A percentile compares a stretch with the other conserved stretches of the same genome.
Conservation (phyloP, 2,797 vertebrate species). For the Catharus ustulatus region DNA sequence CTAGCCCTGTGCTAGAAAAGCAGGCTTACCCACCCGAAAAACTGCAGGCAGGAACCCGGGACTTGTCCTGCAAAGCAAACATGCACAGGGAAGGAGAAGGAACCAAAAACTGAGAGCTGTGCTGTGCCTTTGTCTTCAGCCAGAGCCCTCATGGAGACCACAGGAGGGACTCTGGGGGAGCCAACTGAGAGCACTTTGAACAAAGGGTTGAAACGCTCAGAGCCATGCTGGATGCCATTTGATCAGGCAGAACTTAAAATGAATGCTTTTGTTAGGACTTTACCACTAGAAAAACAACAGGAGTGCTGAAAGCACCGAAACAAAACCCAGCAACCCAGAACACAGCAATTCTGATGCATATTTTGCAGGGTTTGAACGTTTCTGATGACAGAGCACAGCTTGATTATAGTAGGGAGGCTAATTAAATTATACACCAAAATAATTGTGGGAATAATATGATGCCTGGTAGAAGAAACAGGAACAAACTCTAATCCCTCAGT, state of each 20-base stretch:
- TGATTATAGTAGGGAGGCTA: constrained; percentile 21
- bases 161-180: neutral
- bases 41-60: neutral
- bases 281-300: neutral
- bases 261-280: neutral
- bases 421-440: constrained; percentile 57
- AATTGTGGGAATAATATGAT: neutral
- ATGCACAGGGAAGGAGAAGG: rapidly evolving
- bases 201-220: neutral
- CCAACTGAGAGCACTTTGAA: neutral
- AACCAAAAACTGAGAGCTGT: neutral
- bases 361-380: neutral
- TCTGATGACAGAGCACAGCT: constrained; percentile 15
- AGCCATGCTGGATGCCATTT: neutral
- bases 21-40: rapidly evolving
- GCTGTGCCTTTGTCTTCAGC: neutral
- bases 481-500: neutral
- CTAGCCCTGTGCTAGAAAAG: neutral
- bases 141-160: neutral
- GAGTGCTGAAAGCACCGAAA: neutral
- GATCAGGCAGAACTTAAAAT: neutral
- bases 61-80: neutral
- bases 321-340: neutral
- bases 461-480: neutral
- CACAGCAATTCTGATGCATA: neutral